Conservation (phyloP, 2,888 invertebrate genomes). For the Capitulum mitella region DNA sequence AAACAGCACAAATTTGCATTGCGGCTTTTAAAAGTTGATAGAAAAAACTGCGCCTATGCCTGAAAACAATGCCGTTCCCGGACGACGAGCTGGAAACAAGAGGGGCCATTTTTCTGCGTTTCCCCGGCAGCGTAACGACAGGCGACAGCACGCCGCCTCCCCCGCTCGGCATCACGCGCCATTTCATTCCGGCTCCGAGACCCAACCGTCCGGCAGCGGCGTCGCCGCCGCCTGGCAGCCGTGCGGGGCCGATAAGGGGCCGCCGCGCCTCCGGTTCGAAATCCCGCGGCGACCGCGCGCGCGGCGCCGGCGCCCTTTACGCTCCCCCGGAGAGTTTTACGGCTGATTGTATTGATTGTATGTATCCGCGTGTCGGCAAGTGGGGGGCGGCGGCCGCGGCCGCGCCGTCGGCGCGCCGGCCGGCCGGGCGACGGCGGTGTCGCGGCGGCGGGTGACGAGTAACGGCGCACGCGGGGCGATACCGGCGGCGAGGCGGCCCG, state of each 20-base stretch:
- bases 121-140: too few relatives aligned
- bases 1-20: too few relatives aligned
- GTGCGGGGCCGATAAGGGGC: slow-evolving; percentile 1
- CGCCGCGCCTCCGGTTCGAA: background rate
- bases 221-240: too few relatives aligned
- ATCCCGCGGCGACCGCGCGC: background rate
- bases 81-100: too few relatives aligned
- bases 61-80: too few relatives aligned
- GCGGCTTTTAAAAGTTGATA: too few relatives aligned
- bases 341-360: slow-evolving; percentile 15
- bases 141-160: too few relatives aligned
- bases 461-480: too few relatives aligned
- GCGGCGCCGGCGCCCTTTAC: background rate
- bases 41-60: too few relatives aligned
- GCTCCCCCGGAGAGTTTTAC: slow-evolving; percentile 1
- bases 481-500: too few relatives aligned
- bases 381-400: background rate
- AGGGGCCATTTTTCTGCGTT: too few relatives aligned
- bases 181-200: background rate
- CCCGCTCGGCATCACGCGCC: background rate
- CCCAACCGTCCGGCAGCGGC: background rate
- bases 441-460: too few relatives aligned
- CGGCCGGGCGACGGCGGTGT: background rate
- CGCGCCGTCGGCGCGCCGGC: background rate
- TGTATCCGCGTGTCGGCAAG: background rate